Evolutionary conservation across 2,113 vertebrate species (phyloP), one percentile per base, ranked within the genome.

Genomic region (Ceyx melanurus): DNA sequence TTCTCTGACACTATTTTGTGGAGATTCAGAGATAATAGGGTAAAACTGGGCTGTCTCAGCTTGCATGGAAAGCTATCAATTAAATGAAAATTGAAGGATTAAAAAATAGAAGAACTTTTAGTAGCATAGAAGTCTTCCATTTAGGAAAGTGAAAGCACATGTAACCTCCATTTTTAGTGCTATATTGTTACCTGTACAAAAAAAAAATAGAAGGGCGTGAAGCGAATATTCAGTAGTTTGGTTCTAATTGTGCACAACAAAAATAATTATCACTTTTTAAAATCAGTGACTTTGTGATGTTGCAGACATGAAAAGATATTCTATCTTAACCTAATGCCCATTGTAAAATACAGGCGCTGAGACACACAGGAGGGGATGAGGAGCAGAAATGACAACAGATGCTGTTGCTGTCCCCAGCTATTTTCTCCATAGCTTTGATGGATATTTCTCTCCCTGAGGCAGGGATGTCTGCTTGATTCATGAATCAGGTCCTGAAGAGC

Each of bases 351-450:
- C 45, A 81, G 25, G 23, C 50, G 78, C 37, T 14, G 80, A 71
- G 31, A 58, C 8, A 18, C 26, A 46, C 0, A 0, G 45, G 54
- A 58, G 45, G 29, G 66, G 51, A 86, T 62, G 76, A 57, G 82
- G 82, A 93, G 88, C 79, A 73, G 72, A 88, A 4, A 2, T 89
- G 82, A 83, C 67, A 90, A 58, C 46, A 82, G 88, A 90, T 62
- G 64, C 88, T 95, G 75, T 31, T 85, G 86, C 76, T 90, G 86
- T 91, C 82, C 76, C 62, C 31, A 15, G 37, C 26, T 20, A 5
- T 94, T 90, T 73, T 31, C 60, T 94, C 45, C n/a, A 2, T 29
- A 0, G 3, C 33, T 72, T 18, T 94, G 79, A 82, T 48, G 56
- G 61, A 66, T 88, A 23, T 50, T 73, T 77, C 46, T 90, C 45